Percentiles rank a stretch among this genome's conserved stretches.
phyloP scores from a whole-genome alignment of 2,797 vertebrate genomes.

The Clarias pachynema region DNA sequence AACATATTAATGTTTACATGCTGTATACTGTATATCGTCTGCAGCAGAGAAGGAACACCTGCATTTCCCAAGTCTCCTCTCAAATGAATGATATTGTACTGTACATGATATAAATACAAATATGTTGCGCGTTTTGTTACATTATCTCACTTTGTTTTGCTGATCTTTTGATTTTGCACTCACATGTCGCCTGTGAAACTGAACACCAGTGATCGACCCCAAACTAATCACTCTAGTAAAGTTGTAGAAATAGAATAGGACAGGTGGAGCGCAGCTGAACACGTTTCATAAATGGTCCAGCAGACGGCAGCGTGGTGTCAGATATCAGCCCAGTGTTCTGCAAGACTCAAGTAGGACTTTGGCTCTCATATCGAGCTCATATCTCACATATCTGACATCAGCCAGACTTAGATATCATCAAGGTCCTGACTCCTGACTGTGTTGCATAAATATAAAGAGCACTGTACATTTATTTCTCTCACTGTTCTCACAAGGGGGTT shows the following conservation, averaged over 20 bases:
- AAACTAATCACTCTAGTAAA: conserved; percentile 5
- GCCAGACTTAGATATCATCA: conserved; percentile 9
- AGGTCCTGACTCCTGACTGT: conserved; percentile 1
- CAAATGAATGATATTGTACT: neutral
- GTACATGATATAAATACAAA: neutral
- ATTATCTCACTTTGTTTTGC: neutral
- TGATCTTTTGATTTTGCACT: neutral
- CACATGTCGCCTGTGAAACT: neutral
- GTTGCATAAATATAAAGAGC: neutral
- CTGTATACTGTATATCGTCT: too few species aligned
- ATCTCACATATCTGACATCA: neutral
- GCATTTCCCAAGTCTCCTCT: neutral
- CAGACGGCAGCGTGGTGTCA: conserved; percentile 42
- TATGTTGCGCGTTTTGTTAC: neutral
- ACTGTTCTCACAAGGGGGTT: neutral
- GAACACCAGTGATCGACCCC: neutral
- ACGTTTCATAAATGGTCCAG: conserved; percentile 18
- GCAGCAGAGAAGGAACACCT: neutral
- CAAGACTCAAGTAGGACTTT: neutral
- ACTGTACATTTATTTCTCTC: neutral
- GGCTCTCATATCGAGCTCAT: conserved; percentile 6
- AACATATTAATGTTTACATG: too few species aligned
- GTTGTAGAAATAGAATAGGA: conserved; percentile 1
- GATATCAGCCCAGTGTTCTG: conserved; percentile 2
- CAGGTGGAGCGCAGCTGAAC: conserved; percentile 1